phyloP scores from a whole-genome alignment of 2,888 invertebrate genomes.

The Liopterus haemorrhoidalis region DNA sequence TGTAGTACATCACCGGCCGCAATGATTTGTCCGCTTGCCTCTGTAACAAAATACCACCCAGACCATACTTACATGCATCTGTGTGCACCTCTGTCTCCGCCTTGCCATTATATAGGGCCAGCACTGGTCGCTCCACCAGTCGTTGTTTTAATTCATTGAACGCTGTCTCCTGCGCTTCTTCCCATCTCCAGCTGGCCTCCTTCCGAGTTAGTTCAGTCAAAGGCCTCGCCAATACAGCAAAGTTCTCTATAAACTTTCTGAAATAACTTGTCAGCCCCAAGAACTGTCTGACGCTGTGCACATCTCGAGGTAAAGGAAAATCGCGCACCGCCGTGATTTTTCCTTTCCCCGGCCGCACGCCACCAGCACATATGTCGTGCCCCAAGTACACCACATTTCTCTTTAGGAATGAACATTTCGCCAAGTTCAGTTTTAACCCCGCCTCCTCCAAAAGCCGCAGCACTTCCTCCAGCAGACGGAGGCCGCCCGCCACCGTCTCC shows the following conservation, averaged over 20 bases:
- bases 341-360: slow-evolving; percentile 7
- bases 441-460: slow-evolving; percentile 12
- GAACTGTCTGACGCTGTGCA: slow-evolving; percentile 20
- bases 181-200: slow-evolving; percentile 7
- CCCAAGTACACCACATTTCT: slow-evolving; percentile 16
- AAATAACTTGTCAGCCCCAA: slow-evolving; percentile 22
- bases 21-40: too few species aligned
- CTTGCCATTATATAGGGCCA: too few species aligned
- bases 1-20: slow-evolving; percentile 4
- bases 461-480: slow-evolving; percentile 10
- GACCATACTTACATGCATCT: too few species aligned
- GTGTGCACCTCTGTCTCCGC: too few species aligned
- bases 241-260: slow-evolving; percentile 22
- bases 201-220: slow-evolving; percentile 21
- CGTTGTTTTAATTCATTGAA: too few species aligned
- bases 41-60: too few species aligned
- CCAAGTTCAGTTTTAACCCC: slow-evolving; percentile 12
- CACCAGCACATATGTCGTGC: slow-evolving; percentile 4
- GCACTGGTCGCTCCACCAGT: too few species aligned
- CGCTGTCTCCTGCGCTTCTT: neutral
- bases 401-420: slow-evolving; percentile 18
- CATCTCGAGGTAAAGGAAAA: slow-evolving; percentile 17
- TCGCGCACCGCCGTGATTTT: slow-evolving; percentile 7
- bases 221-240: slow-evolving; percentile 7
- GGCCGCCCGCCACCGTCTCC: slow-evolving; percentile 18